phyloP scores from a whole-genome alignment of 2,113 vertebrate genomes.

The Corydoras sp. region DNA sequence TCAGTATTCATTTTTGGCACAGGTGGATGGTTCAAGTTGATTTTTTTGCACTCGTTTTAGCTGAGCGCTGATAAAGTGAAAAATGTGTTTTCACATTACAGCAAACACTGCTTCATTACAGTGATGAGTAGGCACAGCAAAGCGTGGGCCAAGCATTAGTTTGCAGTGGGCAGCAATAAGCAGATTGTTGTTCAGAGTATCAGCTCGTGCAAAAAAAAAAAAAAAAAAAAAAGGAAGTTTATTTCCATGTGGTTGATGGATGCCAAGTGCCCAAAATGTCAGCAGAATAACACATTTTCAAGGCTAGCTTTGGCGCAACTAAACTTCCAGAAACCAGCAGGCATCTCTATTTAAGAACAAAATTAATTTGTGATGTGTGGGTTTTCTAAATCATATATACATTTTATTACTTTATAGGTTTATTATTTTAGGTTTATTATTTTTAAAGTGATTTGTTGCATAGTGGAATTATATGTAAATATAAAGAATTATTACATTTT shows the following conservation, averaged over 20 bases:
- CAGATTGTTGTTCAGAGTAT: slow-evolving; percentile 37
- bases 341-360: neutral
- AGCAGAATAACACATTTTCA: slow-evolving; percentile 25
- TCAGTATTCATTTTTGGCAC: neutral
- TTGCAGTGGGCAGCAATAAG: slow-evolving; percentile 16
- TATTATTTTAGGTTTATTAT: too few relatives aligned
- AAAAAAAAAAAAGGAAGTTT: slow-evolving; percentile 10
- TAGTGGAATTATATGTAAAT: too few relatives aligned
- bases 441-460: too few relatives aligned
- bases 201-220: slow-evolving; percentile 31
- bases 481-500: too few relatives aligned
- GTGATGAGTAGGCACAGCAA: slow-evolving; percentile 23
- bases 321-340: slow-evolving; percentile 18
- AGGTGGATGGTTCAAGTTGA: slow-evolving; percentile 7
- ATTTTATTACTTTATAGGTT: too few relatives aligned
- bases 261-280: slow-evolving; percentile 34
- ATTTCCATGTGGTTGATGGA: slow-evolving; percentile 35
- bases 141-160: slow-evolving; percentile 4
- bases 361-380: neutral
- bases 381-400: too few relatives aligned
- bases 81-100: slow-evolving; percentile 12
- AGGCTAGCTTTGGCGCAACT: slow-evolving; percentile 13
- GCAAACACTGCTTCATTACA: slow-evolving; percentile 27
- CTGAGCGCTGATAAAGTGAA: slow-evolving; percentile 19
- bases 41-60: slow-evolving; percentile 18